These are phyloP conservation scores for Chondrosia reniformis DNA, from an alignment of 37 sponge, comb jelly and placozoan genomes.

Conservation along the genomic window DNA sequence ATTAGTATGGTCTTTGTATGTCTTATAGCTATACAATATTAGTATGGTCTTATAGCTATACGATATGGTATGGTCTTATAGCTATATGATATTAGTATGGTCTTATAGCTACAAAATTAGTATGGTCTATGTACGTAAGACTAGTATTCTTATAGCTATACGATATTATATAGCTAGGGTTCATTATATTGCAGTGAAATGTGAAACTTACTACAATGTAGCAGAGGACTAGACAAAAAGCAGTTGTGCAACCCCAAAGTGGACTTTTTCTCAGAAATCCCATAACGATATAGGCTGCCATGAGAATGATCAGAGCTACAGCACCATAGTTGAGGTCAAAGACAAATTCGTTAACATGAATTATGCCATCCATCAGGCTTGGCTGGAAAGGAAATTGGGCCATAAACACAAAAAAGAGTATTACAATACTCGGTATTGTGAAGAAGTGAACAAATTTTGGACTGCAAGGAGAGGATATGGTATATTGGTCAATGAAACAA, in stretches of 20 bases:
- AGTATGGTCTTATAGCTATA: no score
- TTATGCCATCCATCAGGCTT: not conserved
- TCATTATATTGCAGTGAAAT: no score
- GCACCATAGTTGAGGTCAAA: not conserved
- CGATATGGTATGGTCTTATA: no score
- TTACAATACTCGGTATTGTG: not conserved
- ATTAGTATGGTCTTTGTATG: no score
- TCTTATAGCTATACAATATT: no score
- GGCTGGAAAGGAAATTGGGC: not conserved
- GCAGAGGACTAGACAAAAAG: no score
- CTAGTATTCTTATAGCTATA: no score
- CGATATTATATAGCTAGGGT: no score
- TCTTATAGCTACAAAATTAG: no score
- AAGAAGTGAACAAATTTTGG: constrained; percentile 17
- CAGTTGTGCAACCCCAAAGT: not conserved
- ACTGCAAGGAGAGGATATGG: not conserved
- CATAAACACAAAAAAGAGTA: not conserved
- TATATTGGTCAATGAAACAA: not conserved
- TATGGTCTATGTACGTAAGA: no score
- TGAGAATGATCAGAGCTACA: not conserved
- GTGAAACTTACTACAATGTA: no score
- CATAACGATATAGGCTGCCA: not conserved
- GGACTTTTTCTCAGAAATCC: not conserved
- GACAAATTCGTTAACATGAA: not conserved
- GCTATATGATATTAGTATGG: no score